Percentiles rank a stretch among this genome's conserved stretches.
These are phyloP conservation scores for Folsomia candida DNA, from an alignment of 2,888 invertebrate genomes.

Conservation along the genomic window DNA sequence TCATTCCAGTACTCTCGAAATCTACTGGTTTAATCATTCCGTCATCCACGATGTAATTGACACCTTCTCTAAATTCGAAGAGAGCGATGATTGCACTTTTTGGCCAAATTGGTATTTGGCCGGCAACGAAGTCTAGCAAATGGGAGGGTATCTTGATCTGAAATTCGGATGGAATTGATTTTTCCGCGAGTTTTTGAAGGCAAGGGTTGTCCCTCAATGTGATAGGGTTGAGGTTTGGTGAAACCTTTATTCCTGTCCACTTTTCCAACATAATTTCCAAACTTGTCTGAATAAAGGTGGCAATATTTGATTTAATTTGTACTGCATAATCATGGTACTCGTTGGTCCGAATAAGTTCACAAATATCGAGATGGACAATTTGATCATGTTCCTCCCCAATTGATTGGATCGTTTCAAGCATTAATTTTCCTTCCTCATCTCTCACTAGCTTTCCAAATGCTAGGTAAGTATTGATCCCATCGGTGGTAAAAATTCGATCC, in stretches of 20 bases:
- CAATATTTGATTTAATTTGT: neutral
- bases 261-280: neutral
- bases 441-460: neutral
- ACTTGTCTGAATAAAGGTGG: neutral
- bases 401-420: neutral
- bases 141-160: neutral
- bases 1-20: neutral
- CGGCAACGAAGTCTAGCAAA: neutral
- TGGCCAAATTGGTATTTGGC: neutral
- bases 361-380: neutral
- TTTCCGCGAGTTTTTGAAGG: neutral
- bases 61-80: neutral
- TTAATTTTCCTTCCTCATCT: neutral
- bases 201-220: neutral
- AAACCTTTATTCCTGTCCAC: neutral
- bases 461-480: neutral
- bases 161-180: neutral
- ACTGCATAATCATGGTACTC: neutral
- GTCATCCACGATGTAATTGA: neutral
- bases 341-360: neutral
- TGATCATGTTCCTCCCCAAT: too few relatives aligned
- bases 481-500: neutral
- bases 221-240: neutral
- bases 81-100: neutral
- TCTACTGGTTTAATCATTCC: neutral